These are phyloP conservation scores for Drosophila pandora DNA, from an alignment of 1,140 invertebrate genomes.

Conservation along the genomic window DNA sequence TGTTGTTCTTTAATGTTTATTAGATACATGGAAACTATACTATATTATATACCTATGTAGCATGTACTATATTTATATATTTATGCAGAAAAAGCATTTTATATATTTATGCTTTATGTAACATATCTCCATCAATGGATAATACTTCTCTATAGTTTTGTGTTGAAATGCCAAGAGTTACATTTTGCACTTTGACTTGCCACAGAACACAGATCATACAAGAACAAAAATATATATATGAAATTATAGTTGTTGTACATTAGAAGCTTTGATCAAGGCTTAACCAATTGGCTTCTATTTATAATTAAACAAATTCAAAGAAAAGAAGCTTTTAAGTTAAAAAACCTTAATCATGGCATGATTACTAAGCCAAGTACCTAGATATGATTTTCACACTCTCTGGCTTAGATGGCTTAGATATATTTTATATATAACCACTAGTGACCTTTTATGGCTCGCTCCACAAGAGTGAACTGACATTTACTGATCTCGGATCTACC, in stretches of 20 bases:
- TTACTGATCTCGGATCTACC: conserved; percentile 36
- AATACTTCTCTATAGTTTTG: conserved; percentile 27
- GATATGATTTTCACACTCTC: conserved; percentile 59
- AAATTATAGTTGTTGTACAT: conserved; percentile 46
- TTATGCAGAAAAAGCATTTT: conserved; percentile 24
- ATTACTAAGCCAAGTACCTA: conserved; percentile 38
- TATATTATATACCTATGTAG: conserved; percentile 19
- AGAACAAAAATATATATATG: conserved; percentile 8
- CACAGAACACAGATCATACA: conserved; percentile 13
- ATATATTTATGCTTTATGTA: conserved; percentile 36
- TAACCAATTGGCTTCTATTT: conserved; percentile 3
- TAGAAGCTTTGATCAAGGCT: conserved; percentile 23
- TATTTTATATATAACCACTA: conserved; percentile 44
- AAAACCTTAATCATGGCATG: conserved; percentile 48
- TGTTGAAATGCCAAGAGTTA: conserved; percentile 16
- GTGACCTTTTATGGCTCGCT: conserved; percentile 53
- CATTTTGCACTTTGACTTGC: conserved; percentile 47
- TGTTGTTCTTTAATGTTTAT: conserved; percentile 54
- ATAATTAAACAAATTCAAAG: background rate
- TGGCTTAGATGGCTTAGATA: conserved; percentile 59
- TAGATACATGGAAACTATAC: conserved; percentile 22
- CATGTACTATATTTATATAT: conserved; percentile 41
- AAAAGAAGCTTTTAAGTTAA: background rate
- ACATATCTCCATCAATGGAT: conserved; percentile 9
- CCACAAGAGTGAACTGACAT: conserved; percentile 52